Percentiles rank a stretch among this genome's conserved stretches.
Evolutionary conservation across 1,140 invertebrate species (phyloP).

Genomic region (Gonioctena quinquepunctata): DNA sequence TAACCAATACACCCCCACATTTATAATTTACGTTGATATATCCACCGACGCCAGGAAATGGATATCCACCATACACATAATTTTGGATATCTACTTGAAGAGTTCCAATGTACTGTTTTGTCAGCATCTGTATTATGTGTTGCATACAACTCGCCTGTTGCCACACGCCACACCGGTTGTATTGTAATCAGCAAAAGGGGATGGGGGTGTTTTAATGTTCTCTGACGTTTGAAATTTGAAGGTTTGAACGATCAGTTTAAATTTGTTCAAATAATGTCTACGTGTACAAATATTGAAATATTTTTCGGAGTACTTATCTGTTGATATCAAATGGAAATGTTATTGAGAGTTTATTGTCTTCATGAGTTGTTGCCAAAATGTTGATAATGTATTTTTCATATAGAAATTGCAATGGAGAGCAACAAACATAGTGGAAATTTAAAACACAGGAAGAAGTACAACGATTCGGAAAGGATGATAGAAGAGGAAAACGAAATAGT

Average conservation of each 20-base stretch:
- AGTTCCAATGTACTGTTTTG: too few species aligned
- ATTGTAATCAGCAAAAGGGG: too few species aligned
- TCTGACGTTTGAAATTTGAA: not conserved
- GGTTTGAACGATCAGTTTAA: not conserved
- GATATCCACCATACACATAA: too few species aligned
- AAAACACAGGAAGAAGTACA: conserved; percentile 5
- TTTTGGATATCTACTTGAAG: too few species aligned
- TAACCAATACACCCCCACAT: too few species aligned
- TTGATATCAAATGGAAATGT: not conserved
- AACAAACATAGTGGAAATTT: conserved; percentile 8
- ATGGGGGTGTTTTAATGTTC: too few species aligned
- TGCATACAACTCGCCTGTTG: too few species aligned
- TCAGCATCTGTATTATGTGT: too few species aligned
- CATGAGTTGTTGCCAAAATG: not conserved
- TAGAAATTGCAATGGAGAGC: conserved; percentile 16
- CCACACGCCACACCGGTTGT: too few species aligned
- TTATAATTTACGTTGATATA: too few species aligned
- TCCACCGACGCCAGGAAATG: too few species aligned
- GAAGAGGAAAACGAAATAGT: conserved; percentile 1
- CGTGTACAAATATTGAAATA: not conserved
- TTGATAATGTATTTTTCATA: conserved; percentile 20
- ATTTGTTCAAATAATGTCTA: not conserved
- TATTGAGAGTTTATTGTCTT: not conserved
- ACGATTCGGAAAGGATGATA: not conserved
- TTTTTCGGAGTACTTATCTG: not conserved